Conservation (phyloP, 2,113 vertebrate genomes). For the Dissostichus mawsoni region DNA sequence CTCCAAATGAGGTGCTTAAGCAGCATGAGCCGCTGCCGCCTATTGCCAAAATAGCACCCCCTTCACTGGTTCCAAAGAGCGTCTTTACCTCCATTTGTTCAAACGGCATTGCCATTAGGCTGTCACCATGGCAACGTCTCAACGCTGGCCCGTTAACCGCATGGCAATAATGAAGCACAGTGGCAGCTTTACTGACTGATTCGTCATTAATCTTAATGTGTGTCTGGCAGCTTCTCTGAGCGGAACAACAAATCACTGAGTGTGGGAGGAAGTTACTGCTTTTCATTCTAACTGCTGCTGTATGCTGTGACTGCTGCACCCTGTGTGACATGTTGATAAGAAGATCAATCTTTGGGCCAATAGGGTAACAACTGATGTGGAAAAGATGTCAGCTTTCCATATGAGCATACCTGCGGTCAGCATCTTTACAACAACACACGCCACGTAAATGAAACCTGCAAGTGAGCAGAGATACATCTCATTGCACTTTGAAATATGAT, state of each 20-base stretch:
- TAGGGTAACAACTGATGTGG: conserved; percentile 17
- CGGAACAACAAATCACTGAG: conserved; percentile 43
- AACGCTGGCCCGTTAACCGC: conserved; percentile 62
- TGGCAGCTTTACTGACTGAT: conserved; percentile 65
- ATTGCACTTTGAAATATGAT: not conserved
- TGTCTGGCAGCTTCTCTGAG: conserved; percentile 54
- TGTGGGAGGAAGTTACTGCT: conserved; percentile 25
- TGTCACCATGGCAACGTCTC: conserved; percentile 74
- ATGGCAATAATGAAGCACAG: conserved; percentile 64
- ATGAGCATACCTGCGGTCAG: not conserved
- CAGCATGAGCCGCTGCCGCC: conserved; percentile 66
- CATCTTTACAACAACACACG: not conserved
- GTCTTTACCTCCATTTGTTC: conserved; percentile 66
- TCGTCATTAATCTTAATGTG: conserved; percentile 68
- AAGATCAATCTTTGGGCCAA: not conserved
- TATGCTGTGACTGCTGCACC: not conserved
- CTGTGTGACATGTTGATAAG: not conserved
- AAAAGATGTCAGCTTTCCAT: not conserved
- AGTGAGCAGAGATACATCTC: not conserved
- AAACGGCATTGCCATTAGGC: conserved; percentile 66
- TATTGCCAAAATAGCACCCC: conserved; percentile 63
- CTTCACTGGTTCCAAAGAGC: conserved; percentile 58
- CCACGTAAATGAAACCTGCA: conserved; percentile 11
- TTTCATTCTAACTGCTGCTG: conserved; percentile 7
- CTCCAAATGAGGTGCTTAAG: conserved; percentile 75